A percentile compares a stretch with the other conserved stretches of the same genome.
These are phyloP conservation scores for Temnopleurus reevesii DNA, from an alignment of 53 echinoderm and acorn worm species.

Conservation along the genomic window DNA sequence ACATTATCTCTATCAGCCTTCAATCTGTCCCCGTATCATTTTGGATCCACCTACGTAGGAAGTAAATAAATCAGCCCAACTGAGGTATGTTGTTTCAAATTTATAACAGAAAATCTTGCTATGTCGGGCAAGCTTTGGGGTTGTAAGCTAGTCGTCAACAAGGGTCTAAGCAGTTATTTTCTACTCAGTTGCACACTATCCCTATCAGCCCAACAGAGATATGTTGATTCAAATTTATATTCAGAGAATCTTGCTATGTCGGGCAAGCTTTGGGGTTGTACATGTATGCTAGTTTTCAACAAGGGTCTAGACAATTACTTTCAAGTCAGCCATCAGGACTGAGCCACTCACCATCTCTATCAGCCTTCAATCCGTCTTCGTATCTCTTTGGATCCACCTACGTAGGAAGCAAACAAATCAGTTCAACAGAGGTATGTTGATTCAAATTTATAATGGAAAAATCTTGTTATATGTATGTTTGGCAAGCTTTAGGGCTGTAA, in stretches of 20 bases:
- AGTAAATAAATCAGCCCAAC: slow-evolving; percentile 86
- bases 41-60: slow-evolving; percentile 95
- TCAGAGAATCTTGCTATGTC: no score
- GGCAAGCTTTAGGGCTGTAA: slow-evolving; percentile 99
- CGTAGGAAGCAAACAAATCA: slow-evolving; percentile 87
- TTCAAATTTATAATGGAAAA: no score
- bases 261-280: no score
- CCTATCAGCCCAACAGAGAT: slow-evolving; percentile 89
- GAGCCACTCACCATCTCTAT: slow-evolving; percentile 78
- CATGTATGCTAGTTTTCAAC: no score
- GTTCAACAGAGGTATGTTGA: slow-evolving; percentile 98
- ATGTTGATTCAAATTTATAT: no score
- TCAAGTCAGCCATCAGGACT: no score
- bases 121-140: no score
- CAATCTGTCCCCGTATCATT: slow-evolving; percentile 90
- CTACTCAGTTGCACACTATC: slow-evolving; percentile 82
- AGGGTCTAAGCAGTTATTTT: slow-evolving; percentile 88
- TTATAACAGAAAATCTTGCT: no score
- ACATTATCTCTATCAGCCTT: slow-evolving; percentile 78
- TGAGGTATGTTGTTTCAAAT: no score
- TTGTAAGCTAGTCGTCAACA: no score
- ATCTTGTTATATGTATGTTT: no score
- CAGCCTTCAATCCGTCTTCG: slow-evolving; percentile 79
- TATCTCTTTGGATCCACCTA: slow-evolving; percentile 97
- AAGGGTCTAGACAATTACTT: no score